Evolutionary conservation across 30 jellyfish, hydroid and myxozoan species (phyloP).

Genomic region (Hydractinia echinata): DNA sequence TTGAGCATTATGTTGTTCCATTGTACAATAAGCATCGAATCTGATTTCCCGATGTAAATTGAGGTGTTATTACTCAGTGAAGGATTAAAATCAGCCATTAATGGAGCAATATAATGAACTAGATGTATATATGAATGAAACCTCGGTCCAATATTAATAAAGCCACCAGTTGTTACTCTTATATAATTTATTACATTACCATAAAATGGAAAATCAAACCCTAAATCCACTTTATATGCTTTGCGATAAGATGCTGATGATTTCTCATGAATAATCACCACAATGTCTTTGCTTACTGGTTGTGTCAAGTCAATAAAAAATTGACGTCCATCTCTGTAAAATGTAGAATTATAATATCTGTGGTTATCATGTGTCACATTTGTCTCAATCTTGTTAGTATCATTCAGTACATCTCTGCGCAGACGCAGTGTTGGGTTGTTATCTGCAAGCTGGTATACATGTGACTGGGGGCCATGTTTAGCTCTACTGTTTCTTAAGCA

Average conservation of each 20-base stretch:
- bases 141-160: constrained; percentile 58
- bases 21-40: constrained; percentile 50
- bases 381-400: too few relatives aligned
- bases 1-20: constrained; percentile 56
- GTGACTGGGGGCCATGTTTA: too few relatives aligned
- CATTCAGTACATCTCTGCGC: too few relatives aligned
- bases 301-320: constrained; percentile 4
- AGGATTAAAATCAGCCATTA: constrained; percentile 75
- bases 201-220: constrained; percentile 67
- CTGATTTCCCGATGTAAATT: constrained; percentile 31
- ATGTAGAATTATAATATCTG: neutral
- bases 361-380: too few relatives aligned
- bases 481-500: too few relatives aligned
- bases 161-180: constrained; percentile 73
- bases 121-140: constrained; percentile 50
- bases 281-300: neutral
- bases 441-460: too few relatives aligned
- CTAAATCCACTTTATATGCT: constrained; percentile 17
- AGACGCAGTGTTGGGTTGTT: too few relatives aligned
- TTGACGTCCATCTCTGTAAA: neutral
- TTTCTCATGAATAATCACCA: neutral
- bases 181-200: constrained; percentile 59
- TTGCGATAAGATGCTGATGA: constrained; percentile 12
- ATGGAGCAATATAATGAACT: constrained; percentile 82
- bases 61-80: constrained; percentile 9